Conservation (phyloP, 1,140 invertebrate species). For the Drosophila bocki region DNA sequence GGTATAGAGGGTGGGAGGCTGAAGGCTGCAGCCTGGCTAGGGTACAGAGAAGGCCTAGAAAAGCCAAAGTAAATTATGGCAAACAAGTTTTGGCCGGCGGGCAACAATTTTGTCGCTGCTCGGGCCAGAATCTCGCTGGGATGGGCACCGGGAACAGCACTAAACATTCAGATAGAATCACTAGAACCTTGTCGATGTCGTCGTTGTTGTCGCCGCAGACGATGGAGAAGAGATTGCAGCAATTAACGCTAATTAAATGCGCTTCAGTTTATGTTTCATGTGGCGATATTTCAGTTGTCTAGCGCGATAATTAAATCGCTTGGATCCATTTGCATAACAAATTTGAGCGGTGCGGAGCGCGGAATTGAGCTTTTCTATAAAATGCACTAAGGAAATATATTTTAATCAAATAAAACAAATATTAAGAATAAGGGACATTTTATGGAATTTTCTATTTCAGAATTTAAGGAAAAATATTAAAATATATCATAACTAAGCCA, state of each 20-base stretch:
- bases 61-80: constrained; percentile 80
- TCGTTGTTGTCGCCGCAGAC: constrained; percentile 48
- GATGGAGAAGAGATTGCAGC: constrained; percentile 75
- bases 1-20: background rate
- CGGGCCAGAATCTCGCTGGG: constrained; percentile 19
- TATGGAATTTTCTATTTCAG: too few relatives aligned
- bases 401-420: background rate
- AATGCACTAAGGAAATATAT: constrained; percentile 15
- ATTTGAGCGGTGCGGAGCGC: constrained; percentile 44
- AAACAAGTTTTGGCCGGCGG: constrained; percentile 83
- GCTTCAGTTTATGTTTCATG: constrained; percentile 83
- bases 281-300: constrained; percentile 83
- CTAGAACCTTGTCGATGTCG: constrained; percentile 59
- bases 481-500: too few relatives aligned
- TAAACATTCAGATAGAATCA: constrained; percentile 57
- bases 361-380: constrained; percentile 4
- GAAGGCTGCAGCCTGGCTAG: background rate
- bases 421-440: background rate
- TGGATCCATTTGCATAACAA: constrained; percentile 79
- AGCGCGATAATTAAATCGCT: constrained; percentile 82
- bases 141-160: constrained; percentile 36
- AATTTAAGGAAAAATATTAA: too few relatives aligned
- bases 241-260: constrained; percentile 84
- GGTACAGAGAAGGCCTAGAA: constrained; percentile 34
- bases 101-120: constrained; percentile 80